A percentile compares a stretch with the other conserved stretches of the same genome.
These are phyloP conservation scores for Chrysoperla carnea DNA, from an alignment of 1,140 invertebrate genomes.

Conservation along the genomic window DNA sequence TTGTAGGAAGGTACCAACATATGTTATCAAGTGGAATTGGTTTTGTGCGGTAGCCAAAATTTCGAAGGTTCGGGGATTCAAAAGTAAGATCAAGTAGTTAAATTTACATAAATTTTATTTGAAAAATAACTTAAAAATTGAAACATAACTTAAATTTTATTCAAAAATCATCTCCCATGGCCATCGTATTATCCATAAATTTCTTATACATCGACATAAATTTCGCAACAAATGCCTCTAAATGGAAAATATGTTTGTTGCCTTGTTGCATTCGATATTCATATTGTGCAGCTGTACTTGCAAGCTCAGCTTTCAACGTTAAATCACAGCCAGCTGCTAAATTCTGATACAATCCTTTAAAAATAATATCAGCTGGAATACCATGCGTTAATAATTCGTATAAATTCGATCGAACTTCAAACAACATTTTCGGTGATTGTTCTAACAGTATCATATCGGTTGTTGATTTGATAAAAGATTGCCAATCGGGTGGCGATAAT, in stretches of 20 bases:
- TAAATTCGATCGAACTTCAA: conserved; percentile 70
- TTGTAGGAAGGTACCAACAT: too few species aligned
- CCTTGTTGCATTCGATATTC: conserved; percentile 82
- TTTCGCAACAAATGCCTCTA: conserved; percentile 91
- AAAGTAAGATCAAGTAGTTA: too few species aligned
- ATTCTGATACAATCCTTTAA: conserved; percentile 72
- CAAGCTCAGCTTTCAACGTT: conserved; percentile 70
- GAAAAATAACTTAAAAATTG: too few species aligned
- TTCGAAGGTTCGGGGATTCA: too few species aligned
- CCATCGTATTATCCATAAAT: conserved; percentile 53
- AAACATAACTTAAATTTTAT: too few species aligned
- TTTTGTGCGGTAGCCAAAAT: too few species aligned
- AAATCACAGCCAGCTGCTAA: conserved; percentile 80
- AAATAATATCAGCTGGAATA: conserved; percentile 87
- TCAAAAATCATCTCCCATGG: conserved; percentile 24
- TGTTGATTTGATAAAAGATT: conserved; percentile 72
- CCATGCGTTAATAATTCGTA: conserved; percentile 91
- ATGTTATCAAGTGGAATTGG: too few species aligned
- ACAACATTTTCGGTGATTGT: conserved; percentile 69
- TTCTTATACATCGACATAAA: conserved; percentile 91
- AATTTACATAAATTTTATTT: too few species aligned
- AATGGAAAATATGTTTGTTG: conserved; percentile 89
- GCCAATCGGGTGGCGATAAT: conserved; percentile 85
- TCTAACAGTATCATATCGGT: conserved; percentile 75
- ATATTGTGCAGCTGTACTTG: conserved; percentile 68